A percentile compares a stretch with the other conserved stretches of the same genome.
phyloP scores from a whole-genome alignment of 2,113 vertebrate species.

The Bucco capensis region DNA sequence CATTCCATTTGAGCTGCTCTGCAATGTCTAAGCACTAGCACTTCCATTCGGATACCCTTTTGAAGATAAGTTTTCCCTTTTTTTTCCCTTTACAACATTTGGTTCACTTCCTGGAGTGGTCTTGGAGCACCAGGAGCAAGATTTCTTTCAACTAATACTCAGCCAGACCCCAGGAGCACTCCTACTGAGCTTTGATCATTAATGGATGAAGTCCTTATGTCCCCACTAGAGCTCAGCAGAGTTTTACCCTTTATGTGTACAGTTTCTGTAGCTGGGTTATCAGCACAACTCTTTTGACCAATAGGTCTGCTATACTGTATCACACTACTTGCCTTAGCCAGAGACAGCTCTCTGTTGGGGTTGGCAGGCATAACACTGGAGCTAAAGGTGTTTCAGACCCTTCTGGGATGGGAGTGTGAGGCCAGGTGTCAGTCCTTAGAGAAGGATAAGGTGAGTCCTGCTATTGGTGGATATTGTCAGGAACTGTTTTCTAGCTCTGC shows the following conservation, averaged over 20 bases:
- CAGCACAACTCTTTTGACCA: background rate
- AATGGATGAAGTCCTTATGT: background rate
- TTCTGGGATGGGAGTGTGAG: background rate
- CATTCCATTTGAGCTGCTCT: background rate
- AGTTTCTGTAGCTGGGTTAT: background rate
- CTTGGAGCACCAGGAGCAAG: background rate
- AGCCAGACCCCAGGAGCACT: background rate
- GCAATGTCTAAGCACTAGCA: background rate
- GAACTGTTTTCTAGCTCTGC: background rate
- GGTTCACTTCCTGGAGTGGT: background rate
- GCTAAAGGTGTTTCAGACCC: background rate
- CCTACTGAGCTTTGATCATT: background rate
- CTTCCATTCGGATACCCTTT: background rate
- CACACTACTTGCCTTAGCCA: background rate
- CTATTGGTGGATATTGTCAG: background rate
- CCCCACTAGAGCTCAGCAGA: background rate
- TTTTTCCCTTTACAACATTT: background rate
- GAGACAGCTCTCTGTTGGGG: background rate
- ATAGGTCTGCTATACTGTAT: background rate
- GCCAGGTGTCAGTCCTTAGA: background rate
- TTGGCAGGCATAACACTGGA: background rate
- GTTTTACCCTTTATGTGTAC: fast-evolving
- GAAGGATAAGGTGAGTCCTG: background rate
- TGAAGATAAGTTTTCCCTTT: background rate
- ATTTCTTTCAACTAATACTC: background rate